Percentiles rank a stretch among this genome's conserved stretches.
Conservation (phyloP, 1,140 invertebrate species). For the Leucophenga varia region DNA sequence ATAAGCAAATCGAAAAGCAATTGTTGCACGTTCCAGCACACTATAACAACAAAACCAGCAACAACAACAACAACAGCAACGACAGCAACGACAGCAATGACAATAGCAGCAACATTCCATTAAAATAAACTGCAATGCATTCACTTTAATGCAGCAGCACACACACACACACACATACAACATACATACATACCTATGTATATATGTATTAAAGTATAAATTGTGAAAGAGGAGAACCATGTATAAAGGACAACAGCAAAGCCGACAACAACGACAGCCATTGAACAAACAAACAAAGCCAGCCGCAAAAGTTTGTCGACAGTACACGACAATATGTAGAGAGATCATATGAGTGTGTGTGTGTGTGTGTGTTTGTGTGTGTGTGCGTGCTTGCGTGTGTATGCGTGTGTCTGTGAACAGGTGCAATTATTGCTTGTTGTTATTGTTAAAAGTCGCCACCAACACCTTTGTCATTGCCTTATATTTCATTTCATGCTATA, state of each 20-base stretch:
- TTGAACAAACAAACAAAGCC: not conserved
- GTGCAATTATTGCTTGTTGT: conserved; percentile 17
- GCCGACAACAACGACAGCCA: conserved; percentile 6
- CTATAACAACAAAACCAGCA: conserved; percentile 1
- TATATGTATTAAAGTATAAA: no score
- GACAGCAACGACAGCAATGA: no score
- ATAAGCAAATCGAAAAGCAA: no score
- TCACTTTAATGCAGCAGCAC: conserved; percentile 18
- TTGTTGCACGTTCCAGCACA: no score
- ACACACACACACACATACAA: no score
- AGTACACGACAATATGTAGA: not conserved
- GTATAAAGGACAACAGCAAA: not conserved
- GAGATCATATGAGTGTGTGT: not conserved
- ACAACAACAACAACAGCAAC: conserved; percentile 22
- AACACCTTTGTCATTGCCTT: conserved; percentile 23
- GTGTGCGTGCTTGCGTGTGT: not conserved
- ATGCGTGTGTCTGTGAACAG: conserved; percentile 5
- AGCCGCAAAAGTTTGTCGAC: conserved; percentile 6
- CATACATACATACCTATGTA: no score
- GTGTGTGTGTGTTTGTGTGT: not conserved
- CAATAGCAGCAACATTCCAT: no score
- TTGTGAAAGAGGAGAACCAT: no score
- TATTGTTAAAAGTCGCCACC: no score
- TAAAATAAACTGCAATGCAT: no score
- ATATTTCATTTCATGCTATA: not conserved